Evolutionary conservation across 2,113 vertebrate species (phyloP).

Genomic region (Oreotrochilus melanogaster): DNA sequence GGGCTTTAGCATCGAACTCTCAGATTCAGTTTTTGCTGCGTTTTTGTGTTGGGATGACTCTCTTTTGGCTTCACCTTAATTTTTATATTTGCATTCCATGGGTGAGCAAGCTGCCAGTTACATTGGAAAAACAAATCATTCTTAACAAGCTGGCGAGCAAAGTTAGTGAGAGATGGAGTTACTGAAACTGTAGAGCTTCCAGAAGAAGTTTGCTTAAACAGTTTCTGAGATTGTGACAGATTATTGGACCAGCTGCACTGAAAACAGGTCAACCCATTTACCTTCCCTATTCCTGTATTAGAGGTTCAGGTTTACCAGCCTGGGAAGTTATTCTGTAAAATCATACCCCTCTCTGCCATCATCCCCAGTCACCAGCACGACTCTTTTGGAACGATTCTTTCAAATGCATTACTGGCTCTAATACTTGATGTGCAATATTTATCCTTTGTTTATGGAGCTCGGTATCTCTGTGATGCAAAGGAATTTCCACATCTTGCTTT

Average conservation of each 20-base stretch:
- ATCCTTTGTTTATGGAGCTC: neutral
- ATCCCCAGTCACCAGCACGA: accelerated
- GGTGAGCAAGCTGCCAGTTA: neutral
- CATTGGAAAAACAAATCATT: neutral
- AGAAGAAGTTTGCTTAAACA: neutral
- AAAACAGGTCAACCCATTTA: neutral
- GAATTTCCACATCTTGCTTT: slow-evolving; percentile 52
- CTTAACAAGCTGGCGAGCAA: neutral
- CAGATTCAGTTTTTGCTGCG: neutral
- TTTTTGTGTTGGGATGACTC: neutral
- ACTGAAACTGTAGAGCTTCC: neutral
- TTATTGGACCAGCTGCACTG: neutral
- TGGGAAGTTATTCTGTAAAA: neutral
- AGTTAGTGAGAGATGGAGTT: neutral
- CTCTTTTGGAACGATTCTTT: neutral
- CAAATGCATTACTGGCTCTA: neutral
- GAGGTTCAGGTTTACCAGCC: neutral
- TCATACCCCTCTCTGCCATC: neutral
- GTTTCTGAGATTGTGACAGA: neutral
- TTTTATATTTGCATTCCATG: neutral
- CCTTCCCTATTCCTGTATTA: neutral
- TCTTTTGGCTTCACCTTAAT: neutral
- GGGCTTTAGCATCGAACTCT: neutral
- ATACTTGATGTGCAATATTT: neutral
- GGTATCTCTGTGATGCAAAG: slow-evolving; percentile 25